Percentiles rank a stretch among this genome's conserved stretches.
These are phyloP conservation scores for Caenorhabditis becei DNA, from an alignment of 2,888 invertebrate species.

Conservation along the genomic window DNA sequence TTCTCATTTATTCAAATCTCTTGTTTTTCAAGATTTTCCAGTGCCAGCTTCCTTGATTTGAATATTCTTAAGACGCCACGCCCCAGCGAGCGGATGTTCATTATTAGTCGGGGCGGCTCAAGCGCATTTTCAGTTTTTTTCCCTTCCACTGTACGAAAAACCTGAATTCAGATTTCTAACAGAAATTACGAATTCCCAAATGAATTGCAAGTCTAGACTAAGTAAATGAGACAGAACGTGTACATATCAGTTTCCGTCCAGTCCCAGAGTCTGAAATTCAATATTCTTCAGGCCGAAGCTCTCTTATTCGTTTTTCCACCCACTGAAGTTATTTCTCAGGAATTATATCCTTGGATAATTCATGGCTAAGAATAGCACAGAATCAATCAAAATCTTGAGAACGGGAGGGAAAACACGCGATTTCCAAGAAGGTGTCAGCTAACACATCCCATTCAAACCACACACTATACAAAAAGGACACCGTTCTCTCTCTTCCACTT, in stretches of 20 bases:
- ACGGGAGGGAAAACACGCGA: neutral
- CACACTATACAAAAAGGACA: conserved; percentile 41
- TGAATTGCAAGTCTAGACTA: too few relatives aligned
- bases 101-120: conserved; percentile 17
- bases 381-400: neutral
- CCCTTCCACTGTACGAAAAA: conserved; percentile 8
- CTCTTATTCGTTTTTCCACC: neutral
- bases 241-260: conserved; percentile 44
- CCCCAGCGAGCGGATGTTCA: conserved; percentile 13
- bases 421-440: neutral
- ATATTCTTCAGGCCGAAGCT: conserved; percentile 37
- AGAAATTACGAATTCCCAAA: neutral
- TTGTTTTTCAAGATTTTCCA: conserved; percentile 27
- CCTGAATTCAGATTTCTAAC: neutral
- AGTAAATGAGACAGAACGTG: conserved; percentile 1
- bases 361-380: conserved; percentile 3
- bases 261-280: conserved; percentile 28
- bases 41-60: conserved; percentile 8
- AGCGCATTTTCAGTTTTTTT: neutral
- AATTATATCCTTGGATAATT: neutral
- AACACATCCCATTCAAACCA: too few relatives aligned
- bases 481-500: conserved; percentile 1
- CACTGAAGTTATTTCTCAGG: conserved; percentile 1
- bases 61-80: conserved; percentile 19
- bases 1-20: conserved; percentile 7